Evolutionary conservation across 2,113 vertebrate species (phyloP).

Genomic region (Marcusenius ussheri): DNA sequence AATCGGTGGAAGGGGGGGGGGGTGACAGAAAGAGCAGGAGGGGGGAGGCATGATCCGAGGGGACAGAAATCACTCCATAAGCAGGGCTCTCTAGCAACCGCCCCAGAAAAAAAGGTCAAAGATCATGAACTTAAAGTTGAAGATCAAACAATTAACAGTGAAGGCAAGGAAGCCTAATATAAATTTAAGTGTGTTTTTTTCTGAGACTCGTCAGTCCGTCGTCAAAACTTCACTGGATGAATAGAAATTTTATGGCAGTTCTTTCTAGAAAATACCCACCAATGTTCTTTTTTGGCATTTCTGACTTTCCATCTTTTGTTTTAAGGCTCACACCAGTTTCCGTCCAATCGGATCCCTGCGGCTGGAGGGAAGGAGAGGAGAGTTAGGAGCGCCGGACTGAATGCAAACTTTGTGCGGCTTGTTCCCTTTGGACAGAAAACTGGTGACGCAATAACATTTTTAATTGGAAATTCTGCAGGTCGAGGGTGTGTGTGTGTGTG

Average conservation of each 20-base stretch:
- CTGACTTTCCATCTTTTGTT: slow-evolving; percentile 43
- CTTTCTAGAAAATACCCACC: slow-evolving; percentile 74
- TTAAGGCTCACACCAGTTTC: slow-evolving; percentile 22
- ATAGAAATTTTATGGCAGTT: slow-evolving; percentile 99
- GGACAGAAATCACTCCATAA: slow-evolving; percentile 46
- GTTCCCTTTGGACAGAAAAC: neutral
- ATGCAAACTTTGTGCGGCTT: neutral
- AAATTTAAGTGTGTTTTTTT: slow-evolving; percentile 40
- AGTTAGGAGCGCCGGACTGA: neutral
- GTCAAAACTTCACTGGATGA: slow-evolving; percentile 95
- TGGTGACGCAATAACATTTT: neutral
- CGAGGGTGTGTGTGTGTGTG: neutral
- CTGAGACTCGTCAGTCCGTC: slow-evolving; percentile 90
- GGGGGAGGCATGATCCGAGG: slow-evolving; percentile 37
- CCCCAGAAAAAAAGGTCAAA: slow-evolving; percentile 43
- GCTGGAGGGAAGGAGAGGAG: neutral
- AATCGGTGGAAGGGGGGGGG: slow-evolving; percentile 21
- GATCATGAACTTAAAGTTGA: slow-evolving; percentile 65
- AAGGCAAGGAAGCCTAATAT: slow-evolving; percentile 20
- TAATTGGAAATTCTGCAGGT: neutral
- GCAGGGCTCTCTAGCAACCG: neutral
- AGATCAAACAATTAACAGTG: slow-evolving; percentile 76
- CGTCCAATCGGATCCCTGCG: neutral
- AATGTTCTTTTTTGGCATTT: slow-evolving; percentile 50
- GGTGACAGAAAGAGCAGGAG: slow-evolving; percentile 56